Evolutionary conservation across 2,888 invertebrate genomes (phyloP).

Genomic region (Meloe dianella): DNA sequence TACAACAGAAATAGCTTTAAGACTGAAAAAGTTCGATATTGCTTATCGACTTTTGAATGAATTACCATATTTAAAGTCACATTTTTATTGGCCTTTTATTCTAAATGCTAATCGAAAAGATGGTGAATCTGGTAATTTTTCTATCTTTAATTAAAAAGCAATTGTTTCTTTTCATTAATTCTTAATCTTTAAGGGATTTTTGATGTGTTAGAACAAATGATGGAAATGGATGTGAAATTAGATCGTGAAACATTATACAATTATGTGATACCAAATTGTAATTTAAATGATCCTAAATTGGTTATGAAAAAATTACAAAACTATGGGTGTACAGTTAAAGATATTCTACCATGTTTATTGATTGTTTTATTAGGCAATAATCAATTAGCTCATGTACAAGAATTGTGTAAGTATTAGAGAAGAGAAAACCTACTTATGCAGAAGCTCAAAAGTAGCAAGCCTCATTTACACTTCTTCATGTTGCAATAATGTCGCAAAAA

Average conservation of each 20-base stretch:
- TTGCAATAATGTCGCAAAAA: too few relatives aligned
- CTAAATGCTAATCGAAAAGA: constrained; percentile 60
- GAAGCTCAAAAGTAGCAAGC: too few relatives aligned
- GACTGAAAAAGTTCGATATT: constrained; percentile 58
- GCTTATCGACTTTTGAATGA: constrained; percentile 59
- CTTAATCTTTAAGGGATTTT: constrained; percentile 60
- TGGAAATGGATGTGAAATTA: constrained; percentile 61
- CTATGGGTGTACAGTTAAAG: constrained; percentile 56
- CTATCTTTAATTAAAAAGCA: not conserved
- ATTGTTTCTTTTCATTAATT: not conserved
- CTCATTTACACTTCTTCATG: too few relatives aligned
- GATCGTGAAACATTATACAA: constrained; percentile 66
- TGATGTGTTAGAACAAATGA: constrained; percentile 63
- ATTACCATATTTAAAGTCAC: constrained; percentile 59
- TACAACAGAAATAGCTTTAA: constrained; percentile 60
- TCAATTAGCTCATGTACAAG: constrained; percentile 55
- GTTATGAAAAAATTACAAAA: constrained; percentile 63
- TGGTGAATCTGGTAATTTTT: constrained; percentile 63
- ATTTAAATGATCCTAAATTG: constrained; percentile 61
- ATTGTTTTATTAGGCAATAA: constrained; percentile 55
- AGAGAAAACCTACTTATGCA: too few relatives aligned
- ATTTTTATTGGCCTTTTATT: constrained; percentile 73
- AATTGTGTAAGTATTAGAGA: constrained; percentile 59
- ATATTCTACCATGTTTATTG: constrained; percentile 62
- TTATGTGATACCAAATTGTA: constrained; percentile 65